A percentile compares a stretch with the other conserved stretches of the same genome.
These are phyloP conservation scores for Leucopsar rothschildi DNA, from an alignment of 2,113 vertebrate species.

Conservation along the genomic window DNA sequence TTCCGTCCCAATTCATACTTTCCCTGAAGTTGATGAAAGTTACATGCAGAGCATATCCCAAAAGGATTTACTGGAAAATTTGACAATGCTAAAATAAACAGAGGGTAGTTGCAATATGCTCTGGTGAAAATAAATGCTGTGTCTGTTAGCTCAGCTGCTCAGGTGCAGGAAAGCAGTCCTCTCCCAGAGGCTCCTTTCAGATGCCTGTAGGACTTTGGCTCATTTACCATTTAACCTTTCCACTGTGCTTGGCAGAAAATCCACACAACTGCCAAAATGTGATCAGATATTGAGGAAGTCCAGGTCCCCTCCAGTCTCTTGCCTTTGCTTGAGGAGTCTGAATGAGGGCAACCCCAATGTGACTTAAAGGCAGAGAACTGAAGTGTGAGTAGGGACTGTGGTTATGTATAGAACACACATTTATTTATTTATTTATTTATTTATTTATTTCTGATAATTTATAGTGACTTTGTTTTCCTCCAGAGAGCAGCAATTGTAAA, in stretches of 20 bases:
- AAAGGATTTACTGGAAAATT: conserved; percentile 4
- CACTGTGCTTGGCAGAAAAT: background rate
- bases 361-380: background rate
- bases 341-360: background rate
- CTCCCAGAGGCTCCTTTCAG: background rate
- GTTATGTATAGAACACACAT: background rate
- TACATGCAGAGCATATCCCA: background rate
- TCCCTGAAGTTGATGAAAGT: background rate
- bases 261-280: background rate
- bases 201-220: background rate
- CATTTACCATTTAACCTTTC: conserved; percentile 20
- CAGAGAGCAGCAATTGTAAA: background rate
- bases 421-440: background rate
- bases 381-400: background rate
- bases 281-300: background rate
- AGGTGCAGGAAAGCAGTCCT: background rate
- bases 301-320: background rate
- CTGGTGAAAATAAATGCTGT: background rate
- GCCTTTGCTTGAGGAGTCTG: background rate
- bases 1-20: background rate
- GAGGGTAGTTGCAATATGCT: background rate
- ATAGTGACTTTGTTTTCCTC: background rate
- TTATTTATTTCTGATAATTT: background rate
- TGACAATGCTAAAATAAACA: conserved; percentile 19
- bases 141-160: conserved; percentile 35